Percentiles rank a stretch among this genome's conserved stretches.
These are phyloP conservation scores for Sceliomorpha sp. DNA, from an alignment of 2,888 invertebrate genomes.

Conservation along the genomic window DNA sequence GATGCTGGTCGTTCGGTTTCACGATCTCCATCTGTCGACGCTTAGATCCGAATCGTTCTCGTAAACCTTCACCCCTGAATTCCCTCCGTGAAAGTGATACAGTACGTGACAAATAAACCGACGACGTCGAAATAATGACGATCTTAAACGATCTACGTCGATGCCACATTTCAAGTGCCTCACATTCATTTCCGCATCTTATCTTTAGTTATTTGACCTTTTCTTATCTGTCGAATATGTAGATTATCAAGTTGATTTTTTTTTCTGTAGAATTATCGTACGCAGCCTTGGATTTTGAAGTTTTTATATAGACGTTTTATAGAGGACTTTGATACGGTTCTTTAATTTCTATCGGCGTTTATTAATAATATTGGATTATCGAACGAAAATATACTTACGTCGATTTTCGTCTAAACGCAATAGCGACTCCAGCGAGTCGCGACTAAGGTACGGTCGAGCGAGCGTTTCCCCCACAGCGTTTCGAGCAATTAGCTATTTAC, in stretches of 20 bases:
- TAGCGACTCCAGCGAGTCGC: slow-evolving; percentile 28
- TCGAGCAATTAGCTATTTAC: slow-evolving; percentile 66
- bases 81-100: slow-evolving; percentile 54
- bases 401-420: slow-evolving; percentile 12
- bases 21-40: slow-evolving; percentile 45
- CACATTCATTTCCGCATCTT: slow-evolving; percentile 32
- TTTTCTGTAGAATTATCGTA: too few species aligned
- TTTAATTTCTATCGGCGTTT: too few species aligned
- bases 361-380: too few species aligned
- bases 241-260: too few species aligned
- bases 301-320: too few species aligned
- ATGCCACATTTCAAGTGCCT: too few species aligned
- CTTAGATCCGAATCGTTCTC: slow-evolving; percentile 43
- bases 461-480: slow-evolving; percentile 47
- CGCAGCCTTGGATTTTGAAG: too few species aligned
- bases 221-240: slow-evolving; percentile 16
- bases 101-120: slow-evolving; percentile 35
- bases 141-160: slow-evolving; percentile 35
- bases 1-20: slow-evolving; percentile 51
- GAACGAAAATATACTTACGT: slow-evolving; percentile 7
- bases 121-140: slow-evolving; percentile 23
- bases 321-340: too few species aligned
- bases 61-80: slow-evolving; percentile 54
- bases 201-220: slow-evolving; percentile 13
- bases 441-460: slow-evolving; percentile 55